phyloP scores from a whole-genome alignment of 2,888 invertebrate genomes.

The Epistrophella euchroma region DNA sequence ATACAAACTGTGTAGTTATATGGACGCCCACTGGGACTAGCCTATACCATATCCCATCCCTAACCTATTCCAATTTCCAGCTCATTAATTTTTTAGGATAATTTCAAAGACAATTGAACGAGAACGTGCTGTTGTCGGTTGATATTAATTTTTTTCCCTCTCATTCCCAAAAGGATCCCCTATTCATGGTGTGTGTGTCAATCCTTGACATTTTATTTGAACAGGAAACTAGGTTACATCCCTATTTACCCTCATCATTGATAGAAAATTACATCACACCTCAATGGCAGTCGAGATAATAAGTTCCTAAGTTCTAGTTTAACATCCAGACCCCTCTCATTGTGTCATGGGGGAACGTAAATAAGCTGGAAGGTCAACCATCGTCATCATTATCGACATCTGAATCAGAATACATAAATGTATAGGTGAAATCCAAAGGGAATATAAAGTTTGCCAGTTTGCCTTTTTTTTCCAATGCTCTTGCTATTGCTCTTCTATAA shows the following conservation, averaged over 20 bases:
- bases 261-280: slow-evolving; percentile 50
- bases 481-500: background rate
- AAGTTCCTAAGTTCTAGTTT: slow-evolving; percentile 46
- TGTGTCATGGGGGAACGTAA: background rate
- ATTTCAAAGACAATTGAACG: slow-evolving; percentile 63
- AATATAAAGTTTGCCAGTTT: slow-evolving; percentile 22
- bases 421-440: slow-evolving; percentile 5
- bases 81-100: slow-evolving; percentile 65
- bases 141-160: background rate
- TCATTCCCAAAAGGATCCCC: background rate
- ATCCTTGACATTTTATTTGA: slow-evolving; percentile 38
- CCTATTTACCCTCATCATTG: slow-evolving; percentile 37
- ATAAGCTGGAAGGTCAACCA: slow-evolving; percentile 37
- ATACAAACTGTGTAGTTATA: background rate
- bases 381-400: slow-evolving; percentile 5
- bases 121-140: slow-evolving; percentile 40
- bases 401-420: background rate
- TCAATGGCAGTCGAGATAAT: slow-evolving; percentile 46
- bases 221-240: slow-evolving; percentile 33
- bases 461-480: too few species aligned
- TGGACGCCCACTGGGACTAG: background rate
- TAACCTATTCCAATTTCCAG: slow-evolving; percentile 41
- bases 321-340: background rate
- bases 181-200: background rate
- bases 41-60: background rate